These are phyloP conservation scores for Papilio glaucus DNA, from an alignment of 1,140 invertebrate species.

Conservation along the genomic window DNA sequence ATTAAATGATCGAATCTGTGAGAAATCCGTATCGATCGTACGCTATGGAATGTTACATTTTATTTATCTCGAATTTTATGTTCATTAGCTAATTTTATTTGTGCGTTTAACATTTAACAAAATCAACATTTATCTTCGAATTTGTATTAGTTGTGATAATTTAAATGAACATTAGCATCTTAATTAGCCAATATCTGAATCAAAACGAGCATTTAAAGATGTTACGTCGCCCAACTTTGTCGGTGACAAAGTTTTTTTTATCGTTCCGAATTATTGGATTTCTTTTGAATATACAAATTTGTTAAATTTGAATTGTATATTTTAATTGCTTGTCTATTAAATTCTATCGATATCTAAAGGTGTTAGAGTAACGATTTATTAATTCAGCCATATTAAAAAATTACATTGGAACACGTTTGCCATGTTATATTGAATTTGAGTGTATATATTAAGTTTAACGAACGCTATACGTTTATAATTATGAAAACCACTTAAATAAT, in stretches of 20 bases:
- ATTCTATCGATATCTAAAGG: background rate
- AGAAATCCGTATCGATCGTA: slow-evolving; percentile 71
- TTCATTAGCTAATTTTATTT: slow-evolving; percentile 42
- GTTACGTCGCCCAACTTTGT: slow-evolving; percentile 27
- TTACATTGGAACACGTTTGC: background rate
- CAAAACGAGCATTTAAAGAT: slow-evolving; percentile 4
- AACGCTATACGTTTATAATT: background rate
- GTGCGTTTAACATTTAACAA: slow-evolving; percentile 37
- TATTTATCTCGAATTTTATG: slow-evolving; percentile 43
- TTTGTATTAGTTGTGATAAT: slow-evolving; percentile 9
- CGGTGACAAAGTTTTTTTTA: background rate
- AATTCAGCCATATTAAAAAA: background rate
- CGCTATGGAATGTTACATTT: slow-evolving; percentile 65
- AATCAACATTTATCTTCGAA: slow-evolving; percentile 17
- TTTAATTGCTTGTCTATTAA: slow-evolving; percentile 8
- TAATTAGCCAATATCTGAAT: background rate
- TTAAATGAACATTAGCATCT: slow-evolving; percentile 16
- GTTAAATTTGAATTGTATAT: slow-evolving; percentile 23
- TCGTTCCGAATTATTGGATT: slow-evolving; percentile 4
- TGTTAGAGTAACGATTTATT: slow-evolving; percentile 9
- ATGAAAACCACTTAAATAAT: slow-evolving; percentile 3
- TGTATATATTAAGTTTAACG: background rate
- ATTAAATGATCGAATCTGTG: slow-evolving; percentile 80
- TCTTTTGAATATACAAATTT: slow-evolving; percentile 17
- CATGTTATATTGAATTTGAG: background rate